Evolutionary conservation across 2,888 invertebrate species (phyloP).

Genomic region (Rotaria socialis): DNA sequence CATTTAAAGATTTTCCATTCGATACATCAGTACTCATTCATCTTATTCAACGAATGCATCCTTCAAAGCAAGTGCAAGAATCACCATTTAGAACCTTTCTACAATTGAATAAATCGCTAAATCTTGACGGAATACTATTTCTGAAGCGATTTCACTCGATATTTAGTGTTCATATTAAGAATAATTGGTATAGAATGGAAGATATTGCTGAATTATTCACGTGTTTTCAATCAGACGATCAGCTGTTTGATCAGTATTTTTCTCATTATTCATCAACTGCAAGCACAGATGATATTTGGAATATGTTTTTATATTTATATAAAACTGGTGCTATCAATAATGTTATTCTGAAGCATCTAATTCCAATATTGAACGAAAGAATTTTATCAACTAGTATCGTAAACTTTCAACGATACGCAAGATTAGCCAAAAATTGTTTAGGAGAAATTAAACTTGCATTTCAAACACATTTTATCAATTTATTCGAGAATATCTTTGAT

Average conservation of each 20-base stretch:
- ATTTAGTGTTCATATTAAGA: background rate
- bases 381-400: background rate
- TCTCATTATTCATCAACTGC: background rate
- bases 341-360: background rate
- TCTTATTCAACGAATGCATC: background rate
- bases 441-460: background rate
- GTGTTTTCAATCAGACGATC: background rate
- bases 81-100: background rate
- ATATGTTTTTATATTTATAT: background rate
- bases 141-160: background rate
- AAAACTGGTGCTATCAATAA: background rate
- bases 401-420: background rate
- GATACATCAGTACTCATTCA: background rate
- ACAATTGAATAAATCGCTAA: background rate
- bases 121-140: background rate
- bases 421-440: background rate
- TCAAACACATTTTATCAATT: background rate
- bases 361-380: background rate
- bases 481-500: background rate
- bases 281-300: background rate
- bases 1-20: slow-evolving; percentile 6
- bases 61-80: background rate
- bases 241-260: background rate
- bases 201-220: background rate
- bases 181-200: background rate